phyloP scores from a whole-genome alignment of 2,113 vertebrate species.

The Brachirus orientalis region DNA sequence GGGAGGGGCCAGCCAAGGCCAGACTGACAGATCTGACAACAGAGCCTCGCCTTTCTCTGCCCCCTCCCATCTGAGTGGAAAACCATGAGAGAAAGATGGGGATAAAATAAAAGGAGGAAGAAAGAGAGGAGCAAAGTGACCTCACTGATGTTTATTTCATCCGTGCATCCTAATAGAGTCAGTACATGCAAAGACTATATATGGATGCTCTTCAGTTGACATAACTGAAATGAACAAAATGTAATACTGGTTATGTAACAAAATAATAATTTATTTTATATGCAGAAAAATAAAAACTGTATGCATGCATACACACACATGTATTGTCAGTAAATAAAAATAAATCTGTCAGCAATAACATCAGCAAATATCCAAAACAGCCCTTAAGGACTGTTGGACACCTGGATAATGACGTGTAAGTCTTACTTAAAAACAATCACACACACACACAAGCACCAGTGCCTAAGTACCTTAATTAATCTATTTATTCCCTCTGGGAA shows the following conservation, averaged over 20 bases:
- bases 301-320: neutral
- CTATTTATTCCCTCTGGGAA: no score
- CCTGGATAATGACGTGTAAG: no score
- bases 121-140: constrained; percentile 31
- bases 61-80: constrained; percentile 62
- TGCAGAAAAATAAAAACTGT: constrained; percentile 42
- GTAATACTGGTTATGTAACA: constrained; percentile 67
- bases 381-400: no score
- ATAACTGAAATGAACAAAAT: constrained; percentile 53
- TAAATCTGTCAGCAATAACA: no score
- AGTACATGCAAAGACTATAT: neutral
- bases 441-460: no score
- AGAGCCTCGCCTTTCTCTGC: constrained; percentile 74
- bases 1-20: constrained; percentile 67
- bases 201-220: neutral
- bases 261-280: constrained; percentile 74
- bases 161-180: neutral
- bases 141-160: constrained; percentile 14
- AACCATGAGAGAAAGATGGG: constrained; percentile 54
- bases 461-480: no score
- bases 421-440: no score
- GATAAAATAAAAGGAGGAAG: constrained; percentile 51
- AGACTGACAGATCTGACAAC: constrained; percentile 79
- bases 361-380: no score
- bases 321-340: no score